These are phyloP conservation scores for Hypolimnas misippus DNA, from an alignment of 2,888 invertebrate species.

Conservation along the genomic window DNA sequence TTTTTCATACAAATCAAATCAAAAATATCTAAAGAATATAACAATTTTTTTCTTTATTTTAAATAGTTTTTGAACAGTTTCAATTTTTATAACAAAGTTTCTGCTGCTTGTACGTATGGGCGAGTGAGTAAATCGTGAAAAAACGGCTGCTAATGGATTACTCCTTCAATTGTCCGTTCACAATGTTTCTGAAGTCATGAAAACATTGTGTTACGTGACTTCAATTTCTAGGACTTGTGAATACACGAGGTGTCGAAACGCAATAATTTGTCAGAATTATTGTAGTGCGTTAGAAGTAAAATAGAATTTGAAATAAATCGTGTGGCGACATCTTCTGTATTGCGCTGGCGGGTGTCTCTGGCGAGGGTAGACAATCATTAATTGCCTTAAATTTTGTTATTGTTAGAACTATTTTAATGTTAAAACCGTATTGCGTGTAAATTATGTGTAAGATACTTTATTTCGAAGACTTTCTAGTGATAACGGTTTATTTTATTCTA, in stretches of 20 bases:
- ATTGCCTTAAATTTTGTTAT: slow-evolving; percentile 31
- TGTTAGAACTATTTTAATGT: slow-evolving; percentile 29
- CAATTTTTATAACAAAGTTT: too few species aligned
- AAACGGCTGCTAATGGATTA: slow-evolving; percentile 6
- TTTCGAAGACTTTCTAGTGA: slow-evolving; percentile 18
- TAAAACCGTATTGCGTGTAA: slow-evolving; percentile 24
- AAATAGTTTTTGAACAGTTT: too few species aligned
- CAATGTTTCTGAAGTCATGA: neutral
- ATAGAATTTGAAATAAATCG: neutral
- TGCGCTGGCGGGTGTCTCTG: neutral
- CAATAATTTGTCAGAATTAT: neutral
- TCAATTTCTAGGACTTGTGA: neutral
- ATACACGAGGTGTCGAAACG: slow-evolving; percentile 5
- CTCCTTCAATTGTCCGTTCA: neutral
- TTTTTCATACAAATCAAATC: too few species aligned
- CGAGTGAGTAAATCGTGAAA: too few species aligned
- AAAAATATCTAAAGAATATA: too few species aligned
- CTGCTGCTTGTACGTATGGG: too few species aligned
- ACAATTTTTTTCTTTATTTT: too few species aligned
- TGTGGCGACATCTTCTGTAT: slow-evolving; percentile 4
- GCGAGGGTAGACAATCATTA: slow-evolving; percentile 13
- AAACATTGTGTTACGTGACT: neutral
- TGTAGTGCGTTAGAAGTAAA: neutral
- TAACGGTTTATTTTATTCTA: slow-evolving; percentile 19
- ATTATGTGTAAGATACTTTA: slow-evolving; percentile 30